These are phyloP conservation scores for Origma solitaria DNA, from an alignment of 2,113 vertebrate genomes.

Conservation along the genomic window DNA sequence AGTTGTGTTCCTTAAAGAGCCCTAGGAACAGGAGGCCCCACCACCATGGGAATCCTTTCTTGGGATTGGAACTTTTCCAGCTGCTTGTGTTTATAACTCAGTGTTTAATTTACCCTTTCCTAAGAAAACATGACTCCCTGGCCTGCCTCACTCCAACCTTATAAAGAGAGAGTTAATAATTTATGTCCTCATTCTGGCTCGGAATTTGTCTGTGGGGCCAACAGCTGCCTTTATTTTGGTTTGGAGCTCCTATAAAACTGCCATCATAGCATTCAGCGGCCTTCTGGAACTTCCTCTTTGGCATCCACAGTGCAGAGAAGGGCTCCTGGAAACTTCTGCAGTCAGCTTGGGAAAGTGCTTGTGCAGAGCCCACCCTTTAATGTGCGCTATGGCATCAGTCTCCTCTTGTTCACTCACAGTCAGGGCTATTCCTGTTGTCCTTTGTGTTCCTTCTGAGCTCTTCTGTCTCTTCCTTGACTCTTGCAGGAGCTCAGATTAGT, in stretches of 20 bases:
- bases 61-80: not conserved
- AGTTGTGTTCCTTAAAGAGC: not conserved
- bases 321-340: not conserved
- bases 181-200: not conserved
- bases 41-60: not conserved
- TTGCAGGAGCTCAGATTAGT: not conserved
- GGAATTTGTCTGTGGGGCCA: not conserved
- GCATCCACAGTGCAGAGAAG: not conserved
- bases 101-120: not conserved
- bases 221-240: not conserved
- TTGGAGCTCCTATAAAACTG: not conserved
- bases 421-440: not conserved
- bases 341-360: not conserved
- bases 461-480: not conserved
- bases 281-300: not conserved
- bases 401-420: not conserved
- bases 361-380: not conserved
- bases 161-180: not conserved
- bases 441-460: not conserved
- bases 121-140: rapidly evolving
- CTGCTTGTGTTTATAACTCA: not conserved
- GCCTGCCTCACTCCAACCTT: not conserved
- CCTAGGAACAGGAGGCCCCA: not conserved
- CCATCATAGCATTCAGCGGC: not conserved
- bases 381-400: not conserved